These are phyloP conservation scores for Cheilosia vulpina DNA, from an alignment of 2,888 invertebrate genomes.

Conservation along the genomic window DNA sequence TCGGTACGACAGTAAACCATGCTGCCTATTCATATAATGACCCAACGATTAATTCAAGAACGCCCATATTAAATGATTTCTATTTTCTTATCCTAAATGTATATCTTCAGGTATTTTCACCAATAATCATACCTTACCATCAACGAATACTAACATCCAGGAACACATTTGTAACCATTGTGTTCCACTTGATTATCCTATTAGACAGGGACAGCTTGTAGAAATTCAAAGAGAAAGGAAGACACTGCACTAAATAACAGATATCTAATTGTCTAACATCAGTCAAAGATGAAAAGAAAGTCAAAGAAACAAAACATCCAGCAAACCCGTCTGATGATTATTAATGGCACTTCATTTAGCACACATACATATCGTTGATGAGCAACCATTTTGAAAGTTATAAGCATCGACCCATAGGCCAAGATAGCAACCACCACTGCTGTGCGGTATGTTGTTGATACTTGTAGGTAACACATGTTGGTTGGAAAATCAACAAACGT, in stretches of 20 bases:
- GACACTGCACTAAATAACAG: constrained; percentile 21
- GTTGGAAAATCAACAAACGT: constrained; percentile 12
- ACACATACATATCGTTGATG: constrained; percentile 22
- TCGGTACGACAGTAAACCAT: too few relatives aligned
- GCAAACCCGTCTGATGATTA: constrained; percentile 48
- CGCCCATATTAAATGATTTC: too few relatives aligned
- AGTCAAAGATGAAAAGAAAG: neutral
- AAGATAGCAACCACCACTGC: constrained; percentile 4
- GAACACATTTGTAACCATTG: neutral
- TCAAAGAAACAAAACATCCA: constrained; percentile 10
- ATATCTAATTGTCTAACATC: constrained; percentile 37
- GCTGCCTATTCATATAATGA: too few relatives aligned
- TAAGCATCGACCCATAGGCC: constrained; percentile 28
- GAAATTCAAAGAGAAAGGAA: constrained; percentile 17
- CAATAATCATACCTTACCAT: too few relatives aligned
- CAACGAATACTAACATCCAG: too few relatives aligned
- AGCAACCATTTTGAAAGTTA: constrained; percentile 20
- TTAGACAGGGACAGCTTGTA: neutral
- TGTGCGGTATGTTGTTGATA: constrained; percentile 12
- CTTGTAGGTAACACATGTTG: constrained; percentile 4
- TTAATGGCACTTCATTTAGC: constrained; percentile 52
- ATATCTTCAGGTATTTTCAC: too few relatives aligned
- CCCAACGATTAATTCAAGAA: too few relatives aligned
- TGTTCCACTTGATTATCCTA: constrained; percentile 22
- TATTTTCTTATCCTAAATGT: too few relatives aligned